Conservation (phyloP, 2,797 vertebrate genomes). For the Potorous gilbertii region DNA sequence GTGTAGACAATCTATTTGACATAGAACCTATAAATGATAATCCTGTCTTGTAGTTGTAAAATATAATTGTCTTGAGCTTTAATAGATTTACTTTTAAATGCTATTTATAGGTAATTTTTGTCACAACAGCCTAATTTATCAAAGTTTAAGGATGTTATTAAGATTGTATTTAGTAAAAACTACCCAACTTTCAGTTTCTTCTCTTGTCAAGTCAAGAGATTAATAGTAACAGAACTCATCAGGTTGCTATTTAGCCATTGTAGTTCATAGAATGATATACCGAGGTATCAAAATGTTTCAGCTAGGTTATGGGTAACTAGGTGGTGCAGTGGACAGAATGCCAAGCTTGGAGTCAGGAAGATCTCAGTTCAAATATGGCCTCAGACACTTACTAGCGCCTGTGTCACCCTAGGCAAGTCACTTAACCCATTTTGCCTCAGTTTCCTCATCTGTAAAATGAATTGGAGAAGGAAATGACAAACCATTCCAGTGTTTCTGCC, state of each 20-base stretch:
- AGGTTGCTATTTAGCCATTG: background rate
- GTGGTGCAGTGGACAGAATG: background rate
- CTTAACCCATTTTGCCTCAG: background rate
- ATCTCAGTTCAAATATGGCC: background rate
- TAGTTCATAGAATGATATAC: too few relatives aligned
- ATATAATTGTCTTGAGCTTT: slow-evolving; percentile 1
- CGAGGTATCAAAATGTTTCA: background rate
- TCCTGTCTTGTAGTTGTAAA: background rate
- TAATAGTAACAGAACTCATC: background rate
- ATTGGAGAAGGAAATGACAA: background rate
- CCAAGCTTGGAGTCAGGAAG: background rate
- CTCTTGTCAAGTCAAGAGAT: slow-evolving; percentile 9
- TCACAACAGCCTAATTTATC: slow-evolving; percentile 19
- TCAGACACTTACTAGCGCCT: background rate
- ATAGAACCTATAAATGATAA: background rate
- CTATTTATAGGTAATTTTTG: slow-evolving; percentile 8
- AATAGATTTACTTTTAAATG: slow-evolving; percentile 5
- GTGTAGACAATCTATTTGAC: background rate
- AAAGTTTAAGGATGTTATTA: background rate
- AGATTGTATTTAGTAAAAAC: slow-evolving; percentile 5
- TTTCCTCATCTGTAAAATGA: background rate
- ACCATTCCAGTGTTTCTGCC: background rate
- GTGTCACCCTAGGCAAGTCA: background rate
- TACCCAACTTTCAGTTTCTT: slow-evolving; percentile 7
- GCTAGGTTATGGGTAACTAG: background rate